phyloP scores from a whole-genome alignment of 2,797 vertebrate species.

The Halcyon chelicuti region DNA sequence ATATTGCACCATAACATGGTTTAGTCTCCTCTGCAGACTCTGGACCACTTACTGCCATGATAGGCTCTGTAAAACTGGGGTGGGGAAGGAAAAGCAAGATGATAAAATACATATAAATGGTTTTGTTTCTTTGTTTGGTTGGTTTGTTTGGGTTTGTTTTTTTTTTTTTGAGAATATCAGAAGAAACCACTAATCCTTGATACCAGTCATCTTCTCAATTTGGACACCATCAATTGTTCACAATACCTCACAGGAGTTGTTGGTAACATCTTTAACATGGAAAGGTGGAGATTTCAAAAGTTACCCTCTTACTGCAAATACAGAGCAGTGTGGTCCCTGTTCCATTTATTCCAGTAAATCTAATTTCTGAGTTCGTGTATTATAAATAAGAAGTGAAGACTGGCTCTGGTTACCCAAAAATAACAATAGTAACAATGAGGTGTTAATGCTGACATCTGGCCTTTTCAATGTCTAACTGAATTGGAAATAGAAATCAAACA shows the following conservation, averaged over 20 bases:
- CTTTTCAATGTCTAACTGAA: not conserved
- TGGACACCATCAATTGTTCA: not conserved
- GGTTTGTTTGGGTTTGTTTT: no score
- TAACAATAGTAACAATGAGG: not conserved
- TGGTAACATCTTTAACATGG: not conserved
- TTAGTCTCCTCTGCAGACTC: no score
- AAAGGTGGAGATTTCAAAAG: not conserved
- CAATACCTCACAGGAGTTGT: not conserved
- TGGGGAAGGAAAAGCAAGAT: no score
- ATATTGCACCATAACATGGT: no score
- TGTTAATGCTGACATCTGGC: not conserved
- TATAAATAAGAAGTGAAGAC: not conserved
- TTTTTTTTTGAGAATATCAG: no score
- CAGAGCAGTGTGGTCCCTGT: not conserved
- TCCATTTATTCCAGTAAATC: not conserved
- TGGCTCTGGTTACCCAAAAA: not conserved
- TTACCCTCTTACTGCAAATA: not conserved
- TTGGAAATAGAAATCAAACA: not conserved
- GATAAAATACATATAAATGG: not conserved
- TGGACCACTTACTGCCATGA: no score
- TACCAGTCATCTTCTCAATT: not conserved
- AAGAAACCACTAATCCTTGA: not conserved
- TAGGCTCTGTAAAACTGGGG: no score
- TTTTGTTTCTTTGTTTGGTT: no score
- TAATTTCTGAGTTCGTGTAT: not conserved